phyloP scores from a whole-genome alignment of 2,888 invertebrate genomes.

The Xylota sylvarum region DNA sequence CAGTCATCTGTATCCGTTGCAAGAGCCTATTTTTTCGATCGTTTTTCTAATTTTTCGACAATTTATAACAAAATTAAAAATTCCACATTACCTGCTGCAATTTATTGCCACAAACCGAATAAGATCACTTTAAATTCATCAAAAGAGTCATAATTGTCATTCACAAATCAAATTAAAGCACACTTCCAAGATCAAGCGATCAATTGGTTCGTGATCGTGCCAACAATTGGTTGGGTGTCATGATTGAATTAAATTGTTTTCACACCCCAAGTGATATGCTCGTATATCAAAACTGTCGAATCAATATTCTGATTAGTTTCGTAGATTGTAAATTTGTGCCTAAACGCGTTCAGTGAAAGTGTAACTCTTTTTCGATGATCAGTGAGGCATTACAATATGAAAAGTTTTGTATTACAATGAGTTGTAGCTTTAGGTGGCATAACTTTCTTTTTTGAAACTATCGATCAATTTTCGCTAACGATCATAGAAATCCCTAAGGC shows the following conservation, averaged over 20 bases:
- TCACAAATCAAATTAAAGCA: constrained; percentile 11
- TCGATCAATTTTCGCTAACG: neutral
- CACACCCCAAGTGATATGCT: constrained; percentile 5
- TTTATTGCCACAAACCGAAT: neutral
- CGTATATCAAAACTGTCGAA: neutral
- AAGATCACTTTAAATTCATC: neutral
- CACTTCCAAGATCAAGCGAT: neutral
- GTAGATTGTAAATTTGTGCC: neutral
- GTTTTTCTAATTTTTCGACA: no score
- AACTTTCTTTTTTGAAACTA: constrained; percentile 16
- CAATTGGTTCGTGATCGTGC: constrained; percentile 16
- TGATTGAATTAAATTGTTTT: constrained; percentile 23
- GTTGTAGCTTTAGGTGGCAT: neutral
- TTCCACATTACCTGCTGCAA: neutral
- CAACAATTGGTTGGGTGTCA: constrained; percentile 18
- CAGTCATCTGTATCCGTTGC: no score
- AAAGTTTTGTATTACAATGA: neutral
- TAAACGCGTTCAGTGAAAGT: constrained; percentile 50
- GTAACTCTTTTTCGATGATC: constrained; percentile 14
- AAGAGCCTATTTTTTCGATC: no score
- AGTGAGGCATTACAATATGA: constrained; percentile 4
- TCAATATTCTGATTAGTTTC: constrained; percentile 20
- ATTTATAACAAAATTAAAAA: no score
- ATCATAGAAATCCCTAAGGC: neutral
- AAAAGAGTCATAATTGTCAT: neutral